phyloP scores from a whole-genome alignment of 2,113 vertebrate species.

The Ploceus nigricollis region DNA sequence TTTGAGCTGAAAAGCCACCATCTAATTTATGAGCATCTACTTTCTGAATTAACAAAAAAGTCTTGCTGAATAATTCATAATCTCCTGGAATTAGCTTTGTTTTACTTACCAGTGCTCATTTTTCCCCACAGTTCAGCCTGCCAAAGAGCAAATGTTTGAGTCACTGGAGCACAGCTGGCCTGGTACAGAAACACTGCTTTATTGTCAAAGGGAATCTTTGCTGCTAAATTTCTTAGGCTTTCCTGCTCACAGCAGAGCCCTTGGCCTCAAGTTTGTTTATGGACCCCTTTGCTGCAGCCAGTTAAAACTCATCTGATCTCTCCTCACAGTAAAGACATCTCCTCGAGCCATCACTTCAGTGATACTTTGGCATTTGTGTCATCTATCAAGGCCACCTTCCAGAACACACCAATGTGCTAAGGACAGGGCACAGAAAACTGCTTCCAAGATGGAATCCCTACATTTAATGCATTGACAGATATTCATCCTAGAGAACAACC shows the following conservation, averaged over 20 bases:
- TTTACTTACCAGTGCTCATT: neutral
- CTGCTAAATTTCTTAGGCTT: neutral
- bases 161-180: neutral
- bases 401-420: neutral
- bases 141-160: neutral
- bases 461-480: rapidly evolving
- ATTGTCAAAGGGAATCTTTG: neutral
- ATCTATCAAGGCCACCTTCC: neutral
- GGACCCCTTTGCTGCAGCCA: neutral
- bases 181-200: neutral
- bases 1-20: neutral
- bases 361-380: neutral
- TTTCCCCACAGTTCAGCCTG: neutral
- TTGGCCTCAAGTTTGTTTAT: neutral
- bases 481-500: neutral
- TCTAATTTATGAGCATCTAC: neutral
- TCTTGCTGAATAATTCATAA: neutral
- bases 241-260: neutral
- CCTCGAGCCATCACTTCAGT: neutral
- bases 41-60: neutral
- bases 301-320: neutral
- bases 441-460: neutral
- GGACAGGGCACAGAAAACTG: neutral
- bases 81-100: neutral
- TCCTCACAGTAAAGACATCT: neutral